These are phyloP conservation scores for Chelon auratus DNA, from an alignment of 2,797 vertebrate species.

Conservation along the genomic window DNA sequence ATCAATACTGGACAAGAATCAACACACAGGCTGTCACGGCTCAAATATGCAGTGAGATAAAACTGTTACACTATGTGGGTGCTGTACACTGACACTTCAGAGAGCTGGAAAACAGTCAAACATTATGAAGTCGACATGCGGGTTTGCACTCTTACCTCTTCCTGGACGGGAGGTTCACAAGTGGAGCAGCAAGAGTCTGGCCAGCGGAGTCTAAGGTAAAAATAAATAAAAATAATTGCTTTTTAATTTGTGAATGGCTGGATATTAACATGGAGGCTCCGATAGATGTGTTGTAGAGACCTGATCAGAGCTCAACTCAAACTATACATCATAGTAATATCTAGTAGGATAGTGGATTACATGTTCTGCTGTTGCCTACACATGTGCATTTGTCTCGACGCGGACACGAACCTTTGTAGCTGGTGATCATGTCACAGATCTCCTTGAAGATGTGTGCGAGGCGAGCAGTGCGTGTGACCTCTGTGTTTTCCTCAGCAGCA, in stretches of 20 bases:
- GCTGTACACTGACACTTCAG: constrained; percentile 47
- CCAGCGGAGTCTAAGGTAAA: constrained; percentile 89
- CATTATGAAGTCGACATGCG: constrained; percentile 34
- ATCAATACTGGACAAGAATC: constrained; percentile 53
- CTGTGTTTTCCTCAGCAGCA: constrained; percentile 95
- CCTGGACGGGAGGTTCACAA: constrained; percentile 94
- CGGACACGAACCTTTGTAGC: constrained; percentile 91
- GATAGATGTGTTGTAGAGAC: constrained; percentile 27
- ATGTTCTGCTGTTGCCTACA: background rate
- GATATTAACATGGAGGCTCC: background rate
- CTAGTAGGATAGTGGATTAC: background rate
- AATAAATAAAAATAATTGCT: constrained; percentile 13
- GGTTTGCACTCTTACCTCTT: constrained; percentile 89
- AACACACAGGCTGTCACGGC: constrained; percentile 61
- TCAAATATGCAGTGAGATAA: constrained; percentile 54
- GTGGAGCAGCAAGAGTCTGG: constrained; percentile 92
- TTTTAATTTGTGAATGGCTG: constrained; percentile 11
- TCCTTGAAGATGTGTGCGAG: constrained; percentile 99
- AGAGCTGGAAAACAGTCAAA: constrained; percentile 54
- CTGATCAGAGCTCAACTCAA: constrained; percentile 14
- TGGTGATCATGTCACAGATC: constrained; percentile 97
- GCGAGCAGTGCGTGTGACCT: constrained; percentile 97
- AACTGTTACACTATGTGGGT: constrained; percentile 66
- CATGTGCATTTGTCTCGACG: background rate
- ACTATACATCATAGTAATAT: background rate